Percentiles rank a stretch among this genome's conserved stretches.
These are phyloP conservation scores for Peribatodes rhomboidaria DNA, from an alignment of 2,888 invertebrate species.

Conservation along the genomic window DNA sequence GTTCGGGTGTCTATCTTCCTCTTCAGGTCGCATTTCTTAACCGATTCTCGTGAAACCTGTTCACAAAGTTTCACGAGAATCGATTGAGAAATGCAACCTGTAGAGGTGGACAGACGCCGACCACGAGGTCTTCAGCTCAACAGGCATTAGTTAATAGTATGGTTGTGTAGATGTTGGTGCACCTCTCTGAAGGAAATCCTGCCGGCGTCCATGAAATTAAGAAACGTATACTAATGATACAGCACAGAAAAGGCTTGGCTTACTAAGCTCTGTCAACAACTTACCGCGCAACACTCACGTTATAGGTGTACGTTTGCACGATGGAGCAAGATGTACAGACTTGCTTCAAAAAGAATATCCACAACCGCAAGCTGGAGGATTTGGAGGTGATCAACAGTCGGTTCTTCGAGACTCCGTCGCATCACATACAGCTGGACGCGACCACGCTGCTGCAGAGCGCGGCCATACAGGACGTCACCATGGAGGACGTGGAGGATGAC, in stretches of 20 bases:
- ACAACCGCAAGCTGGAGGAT: slow-evolving; percentile 92
- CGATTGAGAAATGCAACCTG: too few relatives aligned
- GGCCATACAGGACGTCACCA: slow-evolving; percentile 93
- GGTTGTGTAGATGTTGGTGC: too few relatives aligned
- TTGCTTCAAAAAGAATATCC: slow-evolving; percentile 94
- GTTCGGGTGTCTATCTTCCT: too few relatives aligned
- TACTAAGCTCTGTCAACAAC: background rate
- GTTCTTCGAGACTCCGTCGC: slow-evolving; percentile 93
- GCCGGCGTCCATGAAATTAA: too few relatives aligned
- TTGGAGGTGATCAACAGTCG: slow-evolving; percentile 90
- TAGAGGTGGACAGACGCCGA: too few relatives aligned
- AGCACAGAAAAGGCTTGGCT: background rate
- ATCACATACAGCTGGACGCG: slow-evolving; percentile 93
- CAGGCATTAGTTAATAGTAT: too few relatives aligned
- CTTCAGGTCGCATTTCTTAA: too few relatives aligned
- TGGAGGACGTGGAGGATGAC: slow-evolving; percentile 90
- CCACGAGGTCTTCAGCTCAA: too few relatives aligned
- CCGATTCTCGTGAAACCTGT: too few relatives aligned
- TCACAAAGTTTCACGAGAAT: too few relatives aligned
- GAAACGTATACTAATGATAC: too few relatives aligned
- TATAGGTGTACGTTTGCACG: slow-evolving; percentile 96
- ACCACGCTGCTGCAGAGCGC: slow-evolving; percentile 94
- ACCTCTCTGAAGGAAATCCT: too few relatives aligned
- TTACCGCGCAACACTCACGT: slow-evolving; percentile 34
- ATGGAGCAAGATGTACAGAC: slow-evolving; percentile 92